Evolutionary conservation across 2,888 invertebrate genomes (phyloP), one percentile per base, ranked within the genome.

Genomic region (Amphipyra tragopoginis): DNA sequence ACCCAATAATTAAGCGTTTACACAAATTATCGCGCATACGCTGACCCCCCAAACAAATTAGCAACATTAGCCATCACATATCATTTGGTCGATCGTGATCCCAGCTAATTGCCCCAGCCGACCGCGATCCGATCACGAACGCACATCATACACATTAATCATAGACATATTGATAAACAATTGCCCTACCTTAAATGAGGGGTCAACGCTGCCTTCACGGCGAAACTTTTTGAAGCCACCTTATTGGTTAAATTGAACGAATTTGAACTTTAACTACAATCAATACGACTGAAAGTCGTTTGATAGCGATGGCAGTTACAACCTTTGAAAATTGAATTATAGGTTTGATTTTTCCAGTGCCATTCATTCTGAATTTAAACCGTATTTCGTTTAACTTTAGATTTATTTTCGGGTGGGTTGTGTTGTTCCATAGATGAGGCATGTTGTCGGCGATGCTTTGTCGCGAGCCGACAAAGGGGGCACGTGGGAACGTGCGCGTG

Each of bases 131-230:
- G 88, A 83, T 92, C 93, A 93, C 92, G 93, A 92, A 85, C 75
- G 70, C 77, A 81, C 86, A 87, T 86, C 87, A 85, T 82, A 84
- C 83, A 87, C 93, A 93, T 93, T 92, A 88, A 93, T 93, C 92
- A 93, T 91, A 91, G 85, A 78, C 86, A 84, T 92, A 93, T 93
- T 93, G 92, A 94, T 93, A 94, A 94, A 93, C 94, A 93, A 94
- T 93, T 93, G 93, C 90, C 90, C 92, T 90, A 91, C 87, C 93
- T 94, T 93, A 93, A 93, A 94, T 92, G 89, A 93, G 93, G 89
- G 93, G 93, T 94, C 94, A 93, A 84, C 85, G 64, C 56, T 71
- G 80, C 69, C 77, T 80, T 81, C 79, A 74, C 72, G 80, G 80
- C 72, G 69, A 77, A 82, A 80, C 84, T 80, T 74, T 74, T 63